Conservation (phyloP, 2,797 vertebrate species). For the Glossophaga mutica region DNA sequence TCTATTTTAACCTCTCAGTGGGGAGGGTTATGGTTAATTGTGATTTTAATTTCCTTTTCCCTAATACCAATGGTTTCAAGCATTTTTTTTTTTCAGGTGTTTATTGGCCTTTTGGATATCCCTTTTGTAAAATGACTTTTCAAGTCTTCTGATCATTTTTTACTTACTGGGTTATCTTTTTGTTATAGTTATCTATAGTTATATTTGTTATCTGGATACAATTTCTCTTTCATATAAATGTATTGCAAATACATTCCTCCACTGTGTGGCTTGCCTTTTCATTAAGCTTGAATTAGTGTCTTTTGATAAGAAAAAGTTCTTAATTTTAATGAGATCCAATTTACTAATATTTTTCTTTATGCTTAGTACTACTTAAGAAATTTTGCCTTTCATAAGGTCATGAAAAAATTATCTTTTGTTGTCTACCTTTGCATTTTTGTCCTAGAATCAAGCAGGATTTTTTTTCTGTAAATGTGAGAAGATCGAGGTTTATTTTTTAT, state of each 20-base stretch:
- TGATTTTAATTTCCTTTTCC: background rate
- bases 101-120: background rate
- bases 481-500: background rate
- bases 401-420: background rate
- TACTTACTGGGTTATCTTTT: background rate
- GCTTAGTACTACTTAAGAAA: background rate
- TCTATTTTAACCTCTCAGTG: background rate
- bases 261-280: background rate
- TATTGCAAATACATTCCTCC: background rate
- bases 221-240: background rate
- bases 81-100: background rate
- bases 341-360: background rate
- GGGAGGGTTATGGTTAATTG: background rate
- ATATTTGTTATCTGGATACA: too few species aligned
- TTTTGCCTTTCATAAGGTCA: background rate
- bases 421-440: background rate
- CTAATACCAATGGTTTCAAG: background rate
- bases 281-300: background rate
- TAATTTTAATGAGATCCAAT: background rate
- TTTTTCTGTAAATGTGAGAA: background rate
- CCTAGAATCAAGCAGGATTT: background rate
- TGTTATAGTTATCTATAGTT: background rate
- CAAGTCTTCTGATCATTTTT: background rate
- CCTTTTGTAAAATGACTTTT: background rate
- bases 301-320: background rate